Conservation (phyloP, 2,797 vertebrate genomes). For the Melopsittacus undulatus region DNA sequence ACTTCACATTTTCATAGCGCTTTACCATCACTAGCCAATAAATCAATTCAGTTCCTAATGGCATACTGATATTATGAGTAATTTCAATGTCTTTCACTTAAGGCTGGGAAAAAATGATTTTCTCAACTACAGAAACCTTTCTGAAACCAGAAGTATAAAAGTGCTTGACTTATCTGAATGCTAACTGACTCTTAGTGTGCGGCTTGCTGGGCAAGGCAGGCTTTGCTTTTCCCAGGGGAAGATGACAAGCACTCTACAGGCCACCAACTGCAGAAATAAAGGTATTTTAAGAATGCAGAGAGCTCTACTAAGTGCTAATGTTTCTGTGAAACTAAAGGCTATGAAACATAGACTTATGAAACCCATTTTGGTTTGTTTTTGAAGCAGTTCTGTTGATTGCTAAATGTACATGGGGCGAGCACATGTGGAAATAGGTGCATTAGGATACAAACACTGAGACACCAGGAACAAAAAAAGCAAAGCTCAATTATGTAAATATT, state of each 20-base stretch:
- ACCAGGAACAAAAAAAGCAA: neutral
- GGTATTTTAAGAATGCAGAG: neutral
- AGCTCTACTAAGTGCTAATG: neutral
- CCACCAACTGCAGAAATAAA: neutral
- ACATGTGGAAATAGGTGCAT: neutral
- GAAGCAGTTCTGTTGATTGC: neutral
- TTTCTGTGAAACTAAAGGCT: neutral
- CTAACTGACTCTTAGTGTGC: neutral
- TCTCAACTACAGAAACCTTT: neutral
- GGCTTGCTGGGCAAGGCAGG: neutral
- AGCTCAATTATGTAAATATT: neutral
- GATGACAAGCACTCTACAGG: neutral
- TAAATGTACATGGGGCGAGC: neutral
- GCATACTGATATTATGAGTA: neutral
- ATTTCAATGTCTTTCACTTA: constrained; percentile 3
- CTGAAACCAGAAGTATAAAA: neutral
- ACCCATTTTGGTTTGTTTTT: neutral
- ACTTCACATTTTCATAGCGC: neutral
- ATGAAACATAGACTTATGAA: neutral
- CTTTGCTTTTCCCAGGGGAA: neutral
- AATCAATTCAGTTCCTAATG: constrained; percentile 27
- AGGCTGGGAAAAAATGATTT: neutral
- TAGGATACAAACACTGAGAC: neutral
- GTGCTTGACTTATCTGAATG: neutral
- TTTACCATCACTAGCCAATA: neutral